phyloP scores from a whole-genome alignment of 2,888 invertebrate species.

The Laspeyria flexula region DNA sequence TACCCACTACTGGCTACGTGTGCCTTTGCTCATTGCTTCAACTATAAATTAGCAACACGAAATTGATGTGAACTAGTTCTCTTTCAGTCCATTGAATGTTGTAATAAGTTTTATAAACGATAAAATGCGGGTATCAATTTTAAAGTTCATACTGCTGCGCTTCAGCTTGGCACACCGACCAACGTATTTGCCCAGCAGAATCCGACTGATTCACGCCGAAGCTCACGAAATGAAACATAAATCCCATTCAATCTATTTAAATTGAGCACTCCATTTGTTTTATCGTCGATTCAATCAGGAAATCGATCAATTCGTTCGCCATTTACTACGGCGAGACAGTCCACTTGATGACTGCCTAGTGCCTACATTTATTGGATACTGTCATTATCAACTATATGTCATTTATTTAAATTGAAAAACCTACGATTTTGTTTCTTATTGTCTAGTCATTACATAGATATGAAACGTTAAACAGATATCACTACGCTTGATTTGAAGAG shows the following conservation, averaged over 20 bases:
- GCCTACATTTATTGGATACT: constrained; percentile 27
- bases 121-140: constrained; percentile 51
- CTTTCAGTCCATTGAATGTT: constrained; percentile 44
- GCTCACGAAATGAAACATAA: constrained; percentile 78
- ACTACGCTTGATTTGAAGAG: too few relatives aligned
- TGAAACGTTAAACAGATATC: too few relatives aligned
- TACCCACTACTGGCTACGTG: constrained; percentile 22
- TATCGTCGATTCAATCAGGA: constrained; percentile 76
- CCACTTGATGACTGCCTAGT: constrained; percentile 38
- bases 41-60: constrained; percentile 56
- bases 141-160: constrained; percentile 18
- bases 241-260: constrained; percentile 83
- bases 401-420: not conserved
- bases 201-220: constrained; percentile 59
- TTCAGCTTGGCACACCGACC: constrained; percentile 16
- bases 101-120: constrained; percentile 54
- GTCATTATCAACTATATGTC: constrained; percentile 10
- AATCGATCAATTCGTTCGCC: constrained; percentile 69
- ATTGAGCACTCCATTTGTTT: constrained; percentile 82
- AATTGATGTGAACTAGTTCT: constrained; percentile 48
- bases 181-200: constrained; percentile 38
- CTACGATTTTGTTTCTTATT: not conserved
- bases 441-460: too few relatives aligned
- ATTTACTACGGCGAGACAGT: constrained; percentile 47
- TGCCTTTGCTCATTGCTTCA: constrained; percentile 19